These are phyloP conservation scores for Hormiphora californensis DNA, from an alignment of 37 sponge, comb jelly and placozoan species.

Conservation along the genomic window DNA sequence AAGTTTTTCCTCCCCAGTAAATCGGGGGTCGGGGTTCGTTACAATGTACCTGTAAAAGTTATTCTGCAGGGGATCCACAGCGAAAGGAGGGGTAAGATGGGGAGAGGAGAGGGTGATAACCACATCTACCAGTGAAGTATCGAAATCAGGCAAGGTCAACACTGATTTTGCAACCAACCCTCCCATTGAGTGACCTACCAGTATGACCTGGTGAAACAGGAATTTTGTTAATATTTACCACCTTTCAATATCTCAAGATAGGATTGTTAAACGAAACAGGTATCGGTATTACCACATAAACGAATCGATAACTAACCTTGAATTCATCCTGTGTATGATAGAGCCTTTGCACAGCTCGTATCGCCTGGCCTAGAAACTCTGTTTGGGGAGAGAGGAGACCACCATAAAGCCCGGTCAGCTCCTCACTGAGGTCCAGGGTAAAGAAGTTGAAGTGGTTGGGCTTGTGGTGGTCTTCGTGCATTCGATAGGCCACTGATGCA, in stretches of 20 bases:
- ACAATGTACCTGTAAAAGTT: conserved; percentile 45
- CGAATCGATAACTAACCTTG: too few species aligned
- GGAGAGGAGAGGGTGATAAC: conserved; percentile 34
- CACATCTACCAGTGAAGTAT: background rate
- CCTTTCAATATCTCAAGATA: too few species aligned
- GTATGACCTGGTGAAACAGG: conserved; percentile 16
- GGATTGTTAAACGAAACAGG: too few species aligned
- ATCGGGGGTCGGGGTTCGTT: too few species aligned
- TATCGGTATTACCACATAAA: too few species aligned
- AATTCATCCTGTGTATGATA: background rate
- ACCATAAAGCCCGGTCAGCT: conserved; percentile 56
- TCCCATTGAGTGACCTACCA: conserved; percentile 56
- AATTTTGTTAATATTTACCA: too few species aligned
- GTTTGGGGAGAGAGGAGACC: conserved; percentile 45
- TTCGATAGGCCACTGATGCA: conserved; percentile 48
- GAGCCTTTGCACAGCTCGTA: conserved; percentile 2
- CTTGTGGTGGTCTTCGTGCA: conserved; percentile 16
- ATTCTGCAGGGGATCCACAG: background rate
- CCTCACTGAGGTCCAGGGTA: conserved; percentile 52
- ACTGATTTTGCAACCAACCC: conserved; percentile 56
- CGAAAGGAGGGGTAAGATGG: background rate
- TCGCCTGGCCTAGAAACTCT: background rate
- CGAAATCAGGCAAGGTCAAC: background rate
- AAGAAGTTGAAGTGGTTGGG: conserved; percentile 57
- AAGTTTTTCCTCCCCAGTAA: too few species aligned